phyloP scores from a whole-genome alignment of 2,888 invertebrate species.

The Calameuta idolon region DNA sequence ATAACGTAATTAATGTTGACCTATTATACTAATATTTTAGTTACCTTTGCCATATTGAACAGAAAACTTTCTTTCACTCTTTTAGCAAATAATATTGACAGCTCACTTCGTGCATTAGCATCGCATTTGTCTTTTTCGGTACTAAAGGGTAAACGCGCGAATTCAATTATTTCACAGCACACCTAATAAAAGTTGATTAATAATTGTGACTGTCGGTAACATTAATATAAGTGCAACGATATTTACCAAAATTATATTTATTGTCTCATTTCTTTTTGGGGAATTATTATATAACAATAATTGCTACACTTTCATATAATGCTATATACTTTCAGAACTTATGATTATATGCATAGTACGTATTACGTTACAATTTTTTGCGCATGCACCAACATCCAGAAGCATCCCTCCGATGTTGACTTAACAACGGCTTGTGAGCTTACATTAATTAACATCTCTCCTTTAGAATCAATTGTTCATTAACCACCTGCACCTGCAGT shows the following conservation, averaged over 20 bases:
- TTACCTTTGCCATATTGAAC: not conserved
- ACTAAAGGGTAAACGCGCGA: not conserved
- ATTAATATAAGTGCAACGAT: slow-evolving; percentile 14
- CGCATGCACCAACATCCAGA: slow-evolving; percentile 49
- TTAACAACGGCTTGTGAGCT: slow-evolving; percentile 23
- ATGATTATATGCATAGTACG: slow-evolving; percentile 35
- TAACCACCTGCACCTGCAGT: slow-evolving; percentile 4
- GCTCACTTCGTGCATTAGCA: not conserved
- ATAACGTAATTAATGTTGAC: not conserved
- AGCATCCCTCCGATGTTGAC: slow-evolving; percentile 51
- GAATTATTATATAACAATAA: slow-evolving; percentile 61
- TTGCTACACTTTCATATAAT: slow-evolving; percentile 53
- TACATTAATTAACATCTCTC: slow-evolving; percentile 23
- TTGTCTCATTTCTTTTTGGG: slow-evolving; percentile 62
- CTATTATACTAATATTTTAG: not conserved
- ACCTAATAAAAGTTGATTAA: not conserved
- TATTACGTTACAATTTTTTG: slow-evolving; percentile 38
- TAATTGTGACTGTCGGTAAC: not conserved
- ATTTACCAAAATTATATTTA: slow-evolving; percentile 65
- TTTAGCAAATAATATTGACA: not conserved
- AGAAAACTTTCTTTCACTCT: not conserved
- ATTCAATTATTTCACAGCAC: not conserved
- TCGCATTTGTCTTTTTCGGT: not conserved
- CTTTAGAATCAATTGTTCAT: slow-evolving; percentile 25
- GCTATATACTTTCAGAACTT: slow-evolving; percentile 56